Evolutionary conservation across 2,113 vertebrate genomes (phyloP).

Genomic region (Stegostoma tigrinum): DNA sequence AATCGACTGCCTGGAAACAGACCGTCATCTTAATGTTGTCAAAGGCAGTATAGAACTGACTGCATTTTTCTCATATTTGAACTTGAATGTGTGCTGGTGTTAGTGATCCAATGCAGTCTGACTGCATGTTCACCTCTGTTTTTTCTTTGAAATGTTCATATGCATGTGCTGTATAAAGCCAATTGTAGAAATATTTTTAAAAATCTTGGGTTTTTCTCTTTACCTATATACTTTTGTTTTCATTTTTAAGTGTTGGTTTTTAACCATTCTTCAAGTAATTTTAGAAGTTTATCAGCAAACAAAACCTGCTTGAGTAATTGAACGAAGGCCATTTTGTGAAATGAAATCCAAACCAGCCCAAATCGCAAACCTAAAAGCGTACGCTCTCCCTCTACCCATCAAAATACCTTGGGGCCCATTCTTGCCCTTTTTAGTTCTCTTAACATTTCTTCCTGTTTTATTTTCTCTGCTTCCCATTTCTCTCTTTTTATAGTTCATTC

Average conservation of each 20-base stretch:
- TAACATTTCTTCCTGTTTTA: background rate
- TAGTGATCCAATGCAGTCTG: too few relatives aligned
- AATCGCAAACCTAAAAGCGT: background rate
- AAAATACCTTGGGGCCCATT: background rate
- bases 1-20: background rate
- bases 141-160: too few relatives aligned
- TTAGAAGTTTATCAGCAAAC: too few relatives aligned
- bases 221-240: too few relatives aligned
- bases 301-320: background rate
- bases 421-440: background rate
- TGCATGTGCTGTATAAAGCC: too few relatives aligned
- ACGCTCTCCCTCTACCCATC: background rate
- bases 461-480: too few relatives aligned
- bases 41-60: background rate
- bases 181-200: too few relatives aligned
- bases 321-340: background rate
- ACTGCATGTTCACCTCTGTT: too few relatives aligned
- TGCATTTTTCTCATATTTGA: background rate
- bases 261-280: too few relatives aligned
- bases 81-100: too few relatives aligned
- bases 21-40: background rate
- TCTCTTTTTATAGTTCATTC: background rate
- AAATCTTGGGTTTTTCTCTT: too few relatives aligned
- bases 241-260: too few relatives aligned
- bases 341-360: background rate